Base-by-base conservation (phyloP, 2,888 invertebrate genomes). In the Parnassius apollo region DNA sequence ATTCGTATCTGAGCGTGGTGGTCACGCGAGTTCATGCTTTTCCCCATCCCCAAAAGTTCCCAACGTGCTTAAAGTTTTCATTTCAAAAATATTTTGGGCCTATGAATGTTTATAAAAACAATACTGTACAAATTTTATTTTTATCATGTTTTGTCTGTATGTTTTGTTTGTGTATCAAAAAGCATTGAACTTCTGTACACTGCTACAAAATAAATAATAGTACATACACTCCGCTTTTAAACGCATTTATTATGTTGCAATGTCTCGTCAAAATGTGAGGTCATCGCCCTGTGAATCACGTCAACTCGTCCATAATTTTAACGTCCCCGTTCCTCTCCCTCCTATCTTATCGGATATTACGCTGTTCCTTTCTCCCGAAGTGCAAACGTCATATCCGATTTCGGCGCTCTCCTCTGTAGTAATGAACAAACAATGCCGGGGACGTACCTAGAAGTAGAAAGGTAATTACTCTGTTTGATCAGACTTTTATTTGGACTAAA, bases 241-340 rank as follows among this genome's bases (percentile, higher is more conserved):
- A 12, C 25, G 46, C 12, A 35, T 42, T 49, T 50, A 52, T 54
- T 53, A 58, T 25, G 62, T 61, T 42, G 62, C 74, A 75, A 80
- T 81, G 82, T 75, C 77, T 84, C 84, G 82, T 83, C 83, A 79
- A 85, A 83, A 80, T 78, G 72, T 68, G 66, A 70, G 85, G 74
- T 81, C 82, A 71, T 65, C 75, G 82, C 71, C 80, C 69, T 72
- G 57, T 83, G 84, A 83, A 76, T 84, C 85, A 84, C 74, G 77
- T 76, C 76, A 71, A 66, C 67, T 63, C 71, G 74, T 70, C 75
- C 77, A 77, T 80, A 80, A 71, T 71, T 72, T 60, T 71, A 70
- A 70, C 72, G 67, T 65, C 61, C 58, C 69, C 63, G 68, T 80
- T 80, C 63, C 73, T 69, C 44, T 78, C 76, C 51, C 74, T 60